Conservation (phyloP, 2,888 invertebrate species). For the Blastobasis lacticolella region DNA sequence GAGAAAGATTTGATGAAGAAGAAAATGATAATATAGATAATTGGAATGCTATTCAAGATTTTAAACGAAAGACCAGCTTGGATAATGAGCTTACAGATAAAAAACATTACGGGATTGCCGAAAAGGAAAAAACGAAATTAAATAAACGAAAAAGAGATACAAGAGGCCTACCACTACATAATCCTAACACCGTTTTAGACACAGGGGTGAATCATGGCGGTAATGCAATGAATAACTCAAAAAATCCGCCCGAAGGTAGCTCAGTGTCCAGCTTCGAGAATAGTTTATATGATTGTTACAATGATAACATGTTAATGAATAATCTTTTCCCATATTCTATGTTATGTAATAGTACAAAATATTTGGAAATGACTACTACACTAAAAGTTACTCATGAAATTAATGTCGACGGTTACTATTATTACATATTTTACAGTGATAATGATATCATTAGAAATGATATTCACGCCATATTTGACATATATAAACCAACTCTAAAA, state of each 20-base stretch:
- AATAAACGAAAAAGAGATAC: constrained; percentile 36
- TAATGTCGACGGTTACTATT: constrained; percentile 86
- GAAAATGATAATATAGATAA: neutral
- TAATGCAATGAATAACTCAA: constrained; percentile 76
- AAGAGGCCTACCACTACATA: constrained; percentile 41
- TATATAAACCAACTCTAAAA: constrained; percentile 88
- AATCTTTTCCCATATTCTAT: constrained; percentile 81
- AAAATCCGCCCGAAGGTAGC: constrained; percentile 67
- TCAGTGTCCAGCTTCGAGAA: constrained; percentile 90
- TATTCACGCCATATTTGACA: constrained; percentile 88
- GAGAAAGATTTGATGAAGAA: neutral
- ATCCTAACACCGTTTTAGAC: constrained; percentile 76
- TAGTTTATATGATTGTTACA: constrained; percentile 82
- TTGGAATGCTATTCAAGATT: neutral
- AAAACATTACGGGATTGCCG: neutral
- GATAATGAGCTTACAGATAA: constrained; percentile 4
- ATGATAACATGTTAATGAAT: constrained; percentile 82
- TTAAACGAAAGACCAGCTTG: neutral
- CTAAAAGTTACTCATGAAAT: constrained; percentile 81
- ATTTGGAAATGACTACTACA: constrained; percentile 79
- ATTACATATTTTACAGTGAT: constrained; percentile 92
- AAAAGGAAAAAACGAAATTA: constrained; percentile 5
- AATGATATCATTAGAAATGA: constrained; percentile 86
- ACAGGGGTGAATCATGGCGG: constrained; percentile 86
- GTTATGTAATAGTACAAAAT: constrained; percentile 79